Percentiles rank a stretch among this genome's conserved stretches.
phyloP scores from a whole-genome alignment of 2,888 invertebrate genomes.

The Pachycephus smyrnensis region DNA sequence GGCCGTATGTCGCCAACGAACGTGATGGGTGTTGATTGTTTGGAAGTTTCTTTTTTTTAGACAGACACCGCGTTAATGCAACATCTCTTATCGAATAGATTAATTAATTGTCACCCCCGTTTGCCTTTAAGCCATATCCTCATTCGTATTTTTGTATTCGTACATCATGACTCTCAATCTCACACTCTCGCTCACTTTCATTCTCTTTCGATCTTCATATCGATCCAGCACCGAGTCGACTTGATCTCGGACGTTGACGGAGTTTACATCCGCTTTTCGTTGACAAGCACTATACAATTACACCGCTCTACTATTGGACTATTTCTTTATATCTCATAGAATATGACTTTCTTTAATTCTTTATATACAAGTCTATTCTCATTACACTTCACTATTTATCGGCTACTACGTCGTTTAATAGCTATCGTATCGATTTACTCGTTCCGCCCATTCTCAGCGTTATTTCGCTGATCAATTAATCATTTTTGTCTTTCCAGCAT shows the following conservation, averaged over 20 bases:
- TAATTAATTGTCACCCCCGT: background rate
- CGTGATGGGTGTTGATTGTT: constrained; percentile 38
- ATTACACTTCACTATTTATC: constrained; percentile 23
- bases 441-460: constrained; percentile 1
- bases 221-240: background rate
- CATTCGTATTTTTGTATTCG: background rate
- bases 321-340: constrained; percentile 40
- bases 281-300: constrained; percentile 53
- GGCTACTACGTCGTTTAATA: constrained; percentile 1
- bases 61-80: background rate
- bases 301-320: constrained; percentile 31
- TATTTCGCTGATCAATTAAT: background rate
- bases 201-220: background rate
- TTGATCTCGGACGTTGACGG: background rate
- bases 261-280: constrained; percentile 33
- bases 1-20: constrained; percentile 44
- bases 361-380: constrained; percentile 53
- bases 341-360: constrained; percentile 58
- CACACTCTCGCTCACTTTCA: background rate
- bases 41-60: constrained; percentile 31
- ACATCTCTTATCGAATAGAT: background rate
- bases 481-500: constrained; percentile 3
- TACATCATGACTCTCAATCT: background rate
- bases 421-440: background rate
- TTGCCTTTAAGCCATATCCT: background rate